Base-by-base conservation (phyloP, 2,797 vertebrate species). In the Hydrocynus forskahlii region DNA sequence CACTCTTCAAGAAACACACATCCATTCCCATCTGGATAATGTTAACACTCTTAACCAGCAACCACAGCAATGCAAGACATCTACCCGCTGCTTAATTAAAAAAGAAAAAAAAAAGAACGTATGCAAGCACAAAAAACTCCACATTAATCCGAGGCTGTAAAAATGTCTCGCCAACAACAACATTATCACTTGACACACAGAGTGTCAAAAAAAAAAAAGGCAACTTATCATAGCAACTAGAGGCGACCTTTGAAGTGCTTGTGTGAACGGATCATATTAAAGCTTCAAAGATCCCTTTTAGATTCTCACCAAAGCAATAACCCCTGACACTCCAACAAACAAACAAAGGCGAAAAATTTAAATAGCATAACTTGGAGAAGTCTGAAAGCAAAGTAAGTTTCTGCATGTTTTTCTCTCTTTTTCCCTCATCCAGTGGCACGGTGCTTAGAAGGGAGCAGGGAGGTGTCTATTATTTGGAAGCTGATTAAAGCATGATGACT, bases 401-500 rank as follows among this genome's bases (percentile, higher is more conserved):
- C 85, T 88, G 71, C 78, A 81, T 83, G 83, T 86, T 81, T 71
- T 81, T 83, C 55, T 63, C 64, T 66, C 54, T 79, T 76, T 83
- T 82, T 76, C 64, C 80, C 82, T 86, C 66, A 79, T 76, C 79
- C 68, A 43, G 73, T 68, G 81, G 73, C 81, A 81, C 52, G 7
- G 62, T 75, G 76, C 78, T 86, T 84, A 87, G 72, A 88, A 89
- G 89, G 35, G 90, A 89, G 90, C 92, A 88, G 90, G 87, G 89
- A 92, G 89, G 85, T 89, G 91, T 94, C 93, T 94, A 89, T 93
- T 94, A 90, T 91, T 92, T 85, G 89, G 88, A 83, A 89, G 90
- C 89, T 95, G 94, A 95, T 95, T 94, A 95, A 94, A 94, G 93
- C 90, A 76, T 89, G 91, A 93, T 92, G 93, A 90, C 92, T 93